These are phyloP conservation scores for Catalaphyllia jardinei DNA, from an alignment of 64 coral and sea anemone species.

Conservation along the genomic window DNA sequence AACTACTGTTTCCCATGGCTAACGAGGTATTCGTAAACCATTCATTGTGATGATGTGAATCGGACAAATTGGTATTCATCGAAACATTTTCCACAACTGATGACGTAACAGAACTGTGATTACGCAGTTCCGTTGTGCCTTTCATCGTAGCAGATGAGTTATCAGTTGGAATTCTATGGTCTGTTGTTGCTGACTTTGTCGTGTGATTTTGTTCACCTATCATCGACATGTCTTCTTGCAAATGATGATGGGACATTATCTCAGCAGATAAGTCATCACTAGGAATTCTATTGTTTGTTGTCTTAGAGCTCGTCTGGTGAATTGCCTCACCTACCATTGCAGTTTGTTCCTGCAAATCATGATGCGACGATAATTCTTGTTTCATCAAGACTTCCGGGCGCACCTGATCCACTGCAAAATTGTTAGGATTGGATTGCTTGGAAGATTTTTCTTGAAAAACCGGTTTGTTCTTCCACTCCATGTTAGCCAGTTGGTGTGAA, in stretches of 20 bases:
- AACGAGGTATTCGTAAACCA: slow-evolving; percentile 15
- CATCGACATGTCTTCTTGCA: background rate
- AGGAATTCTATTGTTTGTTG: background rate
- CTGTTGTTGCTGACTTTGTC: background rate
- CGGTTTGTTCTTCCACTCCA: slow-evolving; percentile 15
- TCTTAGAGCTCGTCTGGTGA: background rate
- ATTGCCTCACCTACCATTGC: background rate
- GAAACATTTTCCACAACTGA: background rate
- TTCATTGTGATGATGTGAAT: background rate
- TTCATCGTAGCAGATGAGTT: background rate
- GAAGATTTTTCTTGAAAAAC: background rate
- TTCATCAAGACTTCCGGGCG: background rate
- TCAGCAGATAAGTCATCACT: background rate
- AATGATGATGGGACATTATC: too few relatives aligned
- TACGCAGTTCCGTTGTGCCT: background rate
- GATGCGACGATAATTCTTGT: background rate
- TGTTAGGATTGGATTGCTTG: background rate
- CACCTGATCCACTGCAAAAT: background rate
- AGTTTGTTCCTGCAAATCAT: background rate
- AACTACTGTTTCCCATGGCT: background rate
- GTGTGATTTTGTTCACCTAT: background rate
- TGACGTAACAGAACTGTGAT: background rate
- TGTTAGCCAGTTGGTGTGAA: slow-evolving; percentile 33
- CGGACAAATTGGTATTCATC: background rate
- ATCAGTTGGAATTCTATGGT: background rate